Evolutionary conservation across 2,113 vertebrate species (phyloP).

Genomic region (Anolis carolinensis): DNA sequence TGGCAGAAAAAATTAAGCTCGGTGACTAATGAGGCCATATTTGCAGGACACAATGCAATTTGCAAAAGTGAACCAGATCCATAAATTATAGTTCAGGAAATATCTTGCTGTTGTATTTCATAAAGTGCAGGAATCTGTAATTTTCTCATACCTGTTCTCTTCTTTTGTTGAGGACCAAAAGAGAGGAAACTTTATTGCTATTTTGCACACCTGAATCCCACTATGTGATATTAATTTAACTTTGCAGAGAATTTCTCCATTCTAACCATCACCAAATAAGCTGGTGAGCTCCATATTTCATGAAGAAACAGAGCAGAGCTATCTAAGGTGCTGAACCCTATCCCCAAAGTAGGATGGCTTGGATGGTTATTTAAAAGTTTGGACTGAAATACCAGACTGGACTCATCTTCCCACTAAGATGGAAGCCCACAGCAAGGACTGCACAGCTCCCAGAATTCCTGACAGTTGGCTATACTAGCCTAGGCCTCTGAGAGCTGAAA

Average conservation of each 20-base stretch:
- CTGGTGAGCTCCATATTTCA: too few relatives aligned
- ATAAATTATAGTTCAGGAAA: conserved; percentile 19
- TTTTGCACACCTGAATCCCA: background rate
- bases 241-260: background rate
- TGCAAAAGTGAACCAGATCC: conserved; percentile 19
- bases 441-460: too few relatives aligned
- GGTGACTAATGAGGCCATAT: conserved; percentile 34
- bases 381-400: too few relatives aligned
- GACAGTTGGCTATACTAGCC: too few relatives aligned
- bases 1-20: conserved; percentile 48
- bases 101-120: background rate
- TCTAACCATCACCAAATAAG: background rate
- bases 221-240: background rate
- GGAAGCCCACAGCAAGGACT: too few relatives aligned
- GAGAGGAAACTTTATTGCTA: background rate
- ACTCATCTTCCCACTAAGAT: too few relatives aligned
- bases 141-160: background rate
- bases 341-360: too few relatives aligned
- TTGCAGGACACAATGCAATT: conserved; percentile 50
- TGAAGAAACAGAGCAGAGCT: too few relatives aligned
- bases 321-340: too few relatives aligned
- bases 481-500: too few relatives aligned
- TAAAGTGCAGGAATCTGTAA: background rate
- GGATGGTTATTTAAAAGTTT: too few relatives aligned
- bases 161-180: background rate